Percentiles rank a stretch among this genome's conserved stretches.
Conservation (phyloP, 2,888 invertebrate species). For the Ypsolopha scabrella region DNA sequence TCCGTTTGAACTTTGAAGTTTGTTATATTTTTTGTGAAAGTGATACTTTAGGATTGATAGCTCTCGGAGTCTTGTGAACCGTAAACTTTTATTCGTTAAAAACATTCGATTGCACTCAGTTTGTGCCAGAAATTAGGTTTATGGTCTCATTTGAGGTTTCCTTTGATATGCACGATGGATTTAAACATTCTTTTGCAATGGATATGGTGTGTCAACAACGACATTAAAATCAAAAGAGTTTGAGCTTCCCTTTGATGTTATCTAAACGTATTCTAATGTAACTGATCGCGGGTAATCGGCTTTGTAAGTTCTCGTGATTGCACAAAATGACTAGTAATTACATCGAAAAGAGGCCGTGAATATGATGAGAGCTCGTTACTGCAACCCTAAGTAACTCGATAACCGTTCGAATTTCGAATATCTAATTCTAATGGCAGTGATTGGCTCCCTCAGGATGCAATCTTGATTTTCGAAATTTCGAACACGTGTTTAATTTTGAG, state of each 20-base stretch:
- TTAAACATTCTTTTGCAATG: conserved; percentile 12
- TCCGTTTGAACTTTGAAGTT: conserved; percentile 27
- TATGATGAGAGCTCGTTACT: conserved; percentile 5
- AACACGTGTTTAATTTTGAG: conserved; percentile 63
- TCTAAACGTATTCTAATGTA: neutral
- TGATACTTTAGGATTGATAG: conserved; percentile 32
- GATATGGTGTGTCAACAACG: conserved; percentile 13
- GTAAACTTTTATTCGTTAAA: conserved; percentile 22
- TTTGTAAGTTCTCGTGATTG: neutral
- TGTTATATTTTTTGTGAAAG: conserved; percentile 31
- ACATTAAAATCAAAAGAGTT: neutral
- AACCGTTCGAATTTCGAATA: conserved; percentile 57
- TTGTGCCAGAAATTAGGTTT: conserved; percentile 33
- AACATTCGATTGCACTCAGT: conserved; percentile 36
- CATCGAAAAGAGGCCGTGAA: conserved; percentile 1
- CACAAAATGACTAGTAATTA: conserved; percentile 2
- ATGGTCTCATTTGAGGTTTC: conserved; percentile 29
- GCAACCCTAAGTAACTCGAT: conserved; percentile 56
- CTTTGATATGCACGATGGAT: conserved; percentile 19
- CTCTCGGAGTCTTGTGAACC: conserved; percentile 27
- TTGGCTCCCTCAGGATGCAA: conserved; percentile 67
- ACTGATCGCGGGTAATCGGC: neutral
- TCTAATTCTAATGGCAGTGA: conserved; percentile 66
- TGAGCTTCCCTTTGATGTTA: neutral
- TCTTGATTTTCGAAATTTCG: conserved; percentile 61